Conservation (phyloP, 2,113 vertebrate species). For the Aptenodytes patagonicus region DNA sequence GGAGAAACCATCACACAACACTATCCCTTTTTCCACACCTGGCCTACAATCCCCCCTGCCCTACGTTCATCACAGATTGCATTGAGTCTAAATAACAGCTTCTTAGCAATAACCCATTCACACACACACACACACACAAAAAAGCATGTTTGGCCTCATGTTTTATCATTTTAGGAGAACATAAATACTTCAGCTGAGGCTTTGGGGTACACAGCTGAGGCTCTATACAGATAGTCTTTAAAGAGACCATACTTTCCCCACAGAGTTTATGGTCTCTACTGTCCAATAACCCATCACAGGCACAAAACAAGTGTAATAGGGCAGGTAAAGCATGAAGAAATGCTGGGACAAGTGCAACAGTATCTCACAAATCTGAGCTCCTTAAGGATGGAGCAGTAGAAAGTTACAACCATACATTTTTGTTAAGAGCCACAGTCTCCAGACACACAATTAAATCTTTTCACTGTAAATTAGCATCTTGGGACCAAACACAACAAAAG, state of each 20-base stretch:
- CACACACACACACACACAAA: too few relatives aligned
- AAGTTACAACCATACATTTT: not conserved
- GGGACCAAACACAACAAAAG: not conserved
- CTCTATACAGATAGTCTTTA: not conserved
- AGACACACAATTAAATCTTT: not conserved
- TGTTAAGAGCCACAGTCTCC: not conserved
- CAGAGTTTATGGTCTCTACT: not conserved
- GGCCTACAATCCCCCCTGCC: not conserved
- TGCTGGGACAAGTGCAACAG: not conserved
- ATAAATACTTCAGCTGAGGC: not conserved
- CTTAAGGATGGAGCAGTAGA: not conserved
- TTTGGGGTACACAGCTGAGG: not conserved
- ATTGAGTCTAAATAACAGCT: too few relatives aligned
- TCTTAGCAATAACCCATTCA: not conserved
- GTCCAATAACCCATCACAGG: not conserved
- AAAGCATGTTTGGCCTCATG: not conserved
- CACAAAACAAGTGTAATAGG: not conserved
- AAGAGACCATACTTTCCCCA: not conserved
- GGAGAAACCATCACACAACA: not conserved
- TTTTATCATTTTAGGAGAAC: not conserved
- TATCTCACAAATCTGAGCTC: not conserved
- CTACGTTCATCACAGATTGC: not conserved
- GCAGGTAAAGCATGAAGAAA: not conserved
- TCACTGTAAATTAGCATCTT: not conserved
- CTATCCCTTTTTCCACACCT: not conserved